phyloP scores from a whole-genome alignment of 2,113 vertebrate genomes.

The Oryzias curvinotus region DNA sequence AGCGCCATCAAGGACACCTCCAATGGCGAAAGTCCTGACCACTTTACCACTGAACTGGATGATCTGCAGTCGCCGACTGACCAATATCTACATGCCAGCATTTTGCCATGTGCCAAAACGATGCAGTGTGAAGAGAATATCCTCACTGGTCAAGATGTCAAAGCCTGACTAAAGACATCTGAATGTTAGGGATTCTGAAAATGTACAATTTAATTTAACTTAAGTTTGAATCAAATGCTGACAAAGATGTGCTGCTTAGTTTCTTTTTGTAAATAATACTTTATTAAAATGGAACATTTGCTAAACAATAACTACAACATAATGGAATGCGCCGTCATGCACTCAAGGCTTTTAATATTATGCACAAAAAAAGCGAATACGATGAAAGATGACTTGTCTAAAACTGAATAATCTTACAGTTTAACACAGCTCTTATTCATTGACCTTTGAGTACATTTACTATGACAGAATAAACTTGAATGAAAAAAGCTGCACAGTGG shows the following conservation, averaged over 20 bases:
- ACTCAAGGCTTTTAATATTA: conserved; percentile 5
- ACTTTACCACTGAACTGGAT: conserved; percentile 88
- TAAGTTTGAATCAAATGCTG: conserved; percentile 10
- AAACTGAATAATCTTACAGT: background rate
- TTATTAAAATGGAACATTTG: conserved; percentile 6
- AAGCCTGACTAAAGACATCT: conserved; percentile 46
- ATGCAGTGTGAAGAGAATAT: conserved; percentile 75
- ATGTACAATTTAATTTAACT: conserved; percentile 12
- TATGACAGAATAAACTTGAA: conserved; percentile 2
- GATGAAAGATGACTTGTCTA: background rate
- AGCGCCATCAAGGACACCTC: conserved; percentile 88
- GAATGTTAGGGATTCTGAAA: conserved; percentile 14
- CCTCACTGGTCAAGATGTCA: conserved; percentile 72
- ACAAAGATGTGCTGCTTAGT: conserved; percentile 1
- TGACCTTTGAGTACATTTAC: background rate
- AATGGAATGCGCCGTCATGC: background rate
- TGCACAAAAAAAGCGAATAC: conserved; percentile 4
- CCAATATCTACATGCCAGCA: conserved; percentile 73
- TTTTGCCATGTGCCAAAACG: conserved; percentile 75
- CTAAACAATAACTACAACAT: background rate
- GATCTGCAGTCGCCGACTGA: conserved; percentile 78
- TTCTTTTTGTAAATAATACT: conserved; percentile 16
- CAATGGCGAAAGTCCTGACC: conserved; percentile 84
- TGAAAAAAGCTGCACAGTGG: background rate
- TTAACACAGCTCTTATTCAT: background rate